phyloP scores from a whole-genome alignment of 2,888 invertebrate species.

The Zaprionus lineosus region DNA sequence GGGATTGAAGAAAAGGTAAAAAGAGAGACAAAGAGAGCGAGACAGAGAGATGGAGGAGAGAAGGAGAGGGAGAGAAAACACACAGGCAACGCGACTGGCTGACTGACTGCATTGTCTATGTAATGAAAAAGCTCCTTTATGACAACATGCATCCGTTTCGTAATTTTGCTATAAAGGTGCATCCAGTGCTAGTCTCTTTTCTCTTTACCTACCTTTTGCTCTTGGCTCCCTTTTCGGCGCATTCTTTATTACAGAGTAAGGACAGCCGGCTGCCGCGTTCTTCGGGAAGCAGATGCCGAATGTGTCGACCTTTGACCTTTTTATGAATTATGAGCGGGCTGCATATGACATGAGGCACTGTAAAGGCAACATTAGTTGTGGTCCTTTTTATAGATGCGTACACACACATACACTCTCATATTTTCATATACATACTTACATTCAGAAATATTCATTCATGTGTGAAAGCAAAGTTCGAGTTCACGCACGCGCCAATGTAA shows the following conservation, averaged over 20 bases:
- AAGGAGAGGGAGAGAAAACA: conserved; percentile 1
- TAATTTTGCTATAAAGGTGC: too few species aligned
- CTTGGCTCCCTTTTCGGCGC: not conserved
- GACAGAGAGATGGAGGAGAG: not conserved
- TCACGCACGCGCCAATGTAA: conserved; percentile 47
- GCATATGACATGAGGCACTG: conserved; percentile 28
- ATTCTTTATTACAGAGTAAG: not conserved
- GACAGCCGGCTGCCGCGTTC: conserved; percentile 40
- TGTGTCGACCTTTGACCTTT: conserved; percentile 66
- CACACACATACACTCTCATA: conserved; percentile 2
- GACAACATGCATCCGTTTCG: conserved; percentile 4
- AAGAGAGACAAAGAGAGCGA: not conserved
- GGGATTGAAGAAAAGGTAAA: too few species aligned
- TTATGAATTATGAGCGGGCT: conserved; percentile 59
- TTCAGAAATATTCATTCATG: too few species aligned
- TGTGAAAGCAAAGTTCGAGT: conserved; percentile 5
- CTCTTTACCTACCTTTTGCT: too few species aligned
- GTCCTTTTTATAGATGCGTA: not conserved
- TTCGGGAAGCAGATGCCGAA: conserved; percentile 36
- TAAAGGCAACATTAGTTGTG: conserved; percentile 25
- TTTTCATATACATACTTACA: not conserved
- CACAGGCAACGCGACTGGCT: conserved; percentile 1
- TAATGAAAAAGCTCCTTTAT: conserved; percentile 21
- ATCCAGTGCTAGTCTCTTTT: too few species aligned
- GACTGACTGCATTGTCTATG: conserved; percentile 29